Evolutionary conservation across 2,797 vertebrate species (phyloP).

Genomic region (Gymnocypris eckloni): DNA sequence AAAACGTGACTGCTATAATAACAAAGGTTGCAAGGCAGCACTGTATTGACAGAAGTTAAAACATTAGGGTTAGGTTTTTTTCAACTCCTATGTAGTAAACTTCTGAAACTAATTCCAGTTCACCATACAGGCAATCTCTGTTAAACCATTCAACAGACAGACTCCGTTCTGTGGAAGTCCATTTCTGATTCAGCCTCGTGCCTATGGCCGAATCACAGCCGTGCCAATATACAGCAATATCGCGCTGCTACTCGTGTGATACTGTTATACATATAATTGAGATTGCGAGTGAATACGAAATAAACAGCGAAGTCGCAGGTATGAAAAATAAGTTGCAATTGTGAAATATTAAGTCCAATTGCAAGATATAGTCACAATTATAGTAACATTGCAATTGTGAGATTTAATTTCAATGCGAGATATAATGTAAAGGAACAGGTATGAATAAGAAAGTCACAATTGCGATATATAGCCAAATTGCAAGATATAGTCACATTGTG

Average conservation of each 20-base stretch:
- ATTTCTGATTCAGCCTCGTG: neutral
- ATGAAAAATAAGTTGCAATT: neutral
- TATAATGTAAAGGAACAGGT: neutral
- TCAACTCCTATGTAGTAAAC: neutral
- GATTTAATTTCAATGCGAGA: neutral
- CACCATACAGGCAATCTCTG: neutral
- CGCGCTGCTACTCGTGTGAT: neutral
- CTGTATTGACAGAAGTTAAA: neutral
- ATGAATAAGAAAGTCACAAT: neutral
- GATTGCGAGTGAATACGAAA: neutral
- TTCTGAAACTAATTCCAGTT: neutral
- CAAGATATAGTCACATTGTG: too few species aligned
- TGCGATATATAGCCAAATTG: neutral
- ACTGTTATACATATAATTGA: neutral
- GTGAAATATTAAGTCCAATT: neutral
- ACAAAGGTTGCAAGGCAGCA: neutral
- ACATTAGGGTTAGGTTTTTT: conserved; percentile 1
- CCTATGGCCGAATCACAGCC: neutral
- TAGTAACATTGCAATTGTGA: neutral
- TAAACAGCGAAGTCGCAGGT: neutral
- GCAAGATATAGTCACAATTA: neutral
- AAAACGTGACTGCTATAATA: conserved; percentile 37
- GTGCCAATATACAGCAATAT: neutral
- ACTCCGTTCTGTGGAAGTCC: neutral
- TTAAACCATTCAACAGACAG: neutral